A percentile compares a stretch with the other conserved stretches of the same genome.
Conservation (phyloP, 2,113 vertebrate genomes). For the Acanthisitta chloris region DNA sequence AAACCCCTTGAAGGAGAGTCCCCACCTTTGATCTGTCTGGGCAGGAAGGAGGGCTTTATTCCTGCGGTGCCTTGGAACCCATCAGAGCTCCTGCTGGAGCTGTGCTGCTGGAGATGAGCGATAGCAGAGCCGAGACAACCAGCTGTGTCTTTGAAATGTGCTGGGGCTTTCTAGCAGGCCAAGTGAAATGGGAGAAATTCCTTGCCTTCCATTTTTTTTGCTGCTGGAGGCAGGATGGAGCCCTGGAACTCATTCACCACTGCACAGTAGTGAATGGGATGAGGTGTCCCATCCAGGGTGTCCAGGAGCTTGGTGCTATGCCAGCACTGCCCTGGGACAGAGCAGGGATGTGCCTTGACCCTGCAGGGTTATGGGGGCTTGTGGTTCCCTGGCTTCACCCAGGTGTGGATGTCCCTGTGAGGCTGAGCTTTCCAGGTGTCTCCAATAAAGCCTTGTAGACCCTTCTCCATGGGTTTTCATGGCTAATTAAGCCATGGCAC, state of each 20-base stretch:
- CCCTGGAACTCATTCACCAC: background rate
- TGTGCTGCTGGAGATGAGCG: background rate
- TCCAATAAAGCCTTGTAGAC: rapidly evolving
- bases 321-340: background rate
- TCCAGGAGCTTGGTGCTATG: rapidly evolving
- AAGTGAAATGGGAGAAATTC: background rate
- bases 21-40: background rate
- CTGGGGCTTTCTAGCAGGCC: background rate
- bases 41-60: background rate
- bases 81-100: background rate
- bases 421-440: background rate
- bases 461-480: rapidly evolving
- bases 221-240: background rate
- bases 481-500: background rate
- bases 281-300: background rate
- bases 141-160: background rate
- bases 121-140: background rate
- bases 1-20: background rate
- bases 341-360: background rate
- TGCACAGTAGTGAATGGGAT: background rate
- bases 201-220: background rate
- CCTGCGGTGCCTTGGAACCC: background rate
- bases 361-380: background rate
- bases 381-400: background rate
- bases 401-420: background rate